phyloP scores from a whole-genome alignment of 2,888 invertebrate genomes.

The Tillus elongatus region DNA sequence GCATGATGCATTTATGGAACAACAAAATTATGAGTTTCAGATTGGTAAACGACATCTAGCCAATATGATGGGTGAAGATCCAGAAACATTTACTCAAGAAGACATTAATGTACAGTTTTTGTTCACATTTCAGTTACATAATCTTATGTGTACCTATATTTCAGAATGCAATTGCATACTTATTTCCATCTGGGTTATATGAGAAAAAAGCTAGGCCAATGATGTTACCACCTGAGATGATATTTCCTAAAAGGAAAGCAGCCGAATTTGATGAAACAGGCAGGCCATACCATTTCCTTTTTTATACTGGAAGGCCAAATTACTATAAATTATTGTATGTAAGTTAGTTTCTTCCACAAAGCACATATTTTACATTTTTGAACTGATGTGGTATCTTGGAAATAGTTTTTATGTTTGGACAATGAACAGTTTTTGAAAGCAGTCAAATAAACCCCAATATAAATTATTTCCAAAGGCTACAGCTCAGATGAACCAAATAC shows the following conservation, averaged over 20 bases:
- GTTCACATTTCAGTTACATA: conserved; percentile 5
- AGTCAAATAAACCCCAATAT: too few species aligned
- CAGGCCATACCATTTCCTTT: conserved; percentile 81
- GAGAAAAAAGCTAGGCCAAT: conserved; percentile 77
- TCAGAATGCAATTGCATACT: conserved; percentile 79
- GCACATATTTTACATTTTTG: too few species aligned
- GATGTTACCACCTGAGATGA: conserved; percentile 81
- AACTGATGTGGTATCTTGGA: too few species aligned
- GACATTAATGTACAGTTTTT: conserved; percentile 80
- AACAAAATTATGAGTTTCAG: conserved; percentile 70
- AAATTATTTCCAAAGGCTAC: too few species aligned
- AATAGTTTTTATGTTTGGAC: too few species aligned
- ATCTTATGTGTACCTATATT: conserved; percentile 25
- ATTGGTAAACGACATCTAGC: conserved; percentile 93
- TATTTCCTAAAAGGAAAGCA: conserved; percentile 75
- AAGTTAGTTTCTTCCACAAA: conserved; percentile 39
- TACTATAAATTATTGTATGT: conserved; percentile 78
- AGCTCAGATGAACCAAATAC: too few species aligned
- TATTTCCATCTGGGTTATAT: conserved; percentile 92
- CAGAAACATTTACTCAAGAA: conserved; percentile 76
- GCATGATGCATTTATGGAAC: conserved; percentile 76
- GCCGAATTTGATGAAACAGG: conserved; percentile 88
- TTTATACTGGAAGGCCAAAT: conserved; percentile 83
- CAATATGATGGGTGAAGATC: conserved; percentile 97
- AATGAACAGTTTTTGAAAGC: too few species aligned